A percentile compares a stretch with the other conserved stretches of the same genome.
phyloP scores from a whole-genome alignment of 2,888 invertebrate species.

The Lottia gigantea region DNA sequence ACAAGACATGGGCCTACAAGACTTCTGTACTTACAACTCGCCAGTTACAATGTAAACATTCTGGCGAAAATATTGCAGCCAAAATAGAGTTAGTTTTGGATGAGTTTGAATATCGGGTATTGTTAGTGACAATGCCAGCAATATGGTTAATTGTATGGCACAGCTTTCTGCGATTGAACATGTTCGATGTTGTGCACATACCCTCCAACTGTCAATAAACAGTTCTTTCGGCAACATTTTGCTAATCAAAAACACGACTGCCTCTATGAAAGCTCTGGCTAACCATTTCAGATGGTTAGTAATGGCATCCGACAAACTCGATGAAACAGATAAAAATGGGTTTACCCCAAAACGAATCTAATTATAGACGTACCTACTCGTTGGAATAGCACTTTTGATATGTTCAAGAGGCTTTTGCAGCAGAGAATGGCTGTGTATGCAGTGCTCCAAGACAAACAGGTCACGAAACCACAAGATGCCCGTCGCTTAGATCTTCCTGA shows the following conservation, averaged over 20 bases:
- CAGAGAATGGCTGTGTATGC: background rate
- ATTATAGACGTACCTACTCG: background rate
- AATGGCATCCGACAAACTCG: no score
- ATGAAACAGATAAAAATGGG: background rate
- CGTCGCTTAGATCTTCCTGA: no score
- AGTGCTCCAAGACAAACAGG: background rate
- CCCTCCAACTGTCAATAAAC: background rate
- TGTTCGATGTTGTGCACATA: conserved; percentile 4
- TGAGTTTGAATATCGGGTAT: background rate
- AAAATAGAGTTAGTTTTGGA: no score
- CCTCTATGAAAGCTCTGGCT: no score
- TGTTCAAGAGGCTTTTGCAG: background rate
- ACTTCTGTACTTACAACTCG: no score
- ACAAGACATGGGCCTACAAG: no score
- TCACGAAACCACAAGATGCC: no score
- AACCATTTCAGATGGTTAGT: no score
- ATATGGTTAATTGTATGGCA: background rate
- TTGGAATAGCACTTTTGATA: background rate
- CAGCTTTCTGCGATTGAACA: background rate
- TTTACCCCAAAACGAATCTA: background rate
- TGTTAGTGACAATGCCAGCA: background rate
- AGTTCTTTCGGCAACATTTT: no score
- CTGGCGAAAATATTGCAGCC: no score
- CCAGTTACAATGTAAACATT: no score
- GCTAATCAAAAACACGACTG: no score